Conservation (phyloP, 2,888 invertebrate species). For the Junonia oenone region DNA sequence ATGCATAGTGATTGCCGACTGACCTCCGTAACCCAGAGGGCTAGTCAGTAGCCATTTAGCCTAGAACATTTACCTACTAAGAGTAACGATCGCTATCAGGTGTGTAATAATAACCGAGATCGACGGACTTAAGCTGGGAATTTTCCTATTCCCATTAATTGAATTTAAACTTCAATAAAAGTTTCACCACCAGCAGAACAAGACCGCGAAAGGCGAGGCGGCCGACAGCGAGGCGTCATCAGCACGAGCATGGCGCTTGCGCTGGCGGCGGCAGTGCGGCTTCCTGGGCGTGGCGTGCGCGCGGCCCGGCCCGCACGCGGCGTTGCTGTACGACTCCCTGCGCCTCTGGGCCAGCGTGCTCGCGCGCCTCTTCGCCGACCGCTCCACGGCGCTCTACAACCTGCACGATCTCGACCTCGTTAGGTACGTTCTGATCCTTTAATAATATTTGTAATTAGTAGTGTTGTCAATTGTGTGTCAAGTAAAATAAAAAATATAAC, state of each 20-base stretch:
- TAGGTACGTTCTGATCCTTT: constrained; percentile 33
- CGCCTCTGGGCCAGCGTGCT: constrained; percentile 53
- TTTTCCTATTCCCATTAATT: too few relatives aligned
- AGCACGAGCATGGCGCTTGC: constrained; percentile 13
- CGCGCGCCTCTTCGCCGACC: constrained; percentile 35
- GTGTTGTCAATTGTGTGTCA: too few relatives aligned
- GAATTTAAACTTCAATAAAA: too few relatives aligned
- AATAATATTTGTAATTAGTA: too few relatives aligned
- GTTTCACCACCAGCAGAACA: constrained; percentile 2
- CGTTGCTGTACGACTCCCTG: constrained; percentile 58
- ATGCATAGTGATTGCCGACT: too few relatives aligned
- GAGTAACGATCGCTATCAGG: too few relatives aligned
- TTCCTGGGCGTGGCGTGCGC: constrained; percentile 24
- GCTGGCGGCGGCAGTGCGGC: constrained; percentile 34
- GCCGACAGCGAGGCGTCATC: background rate
- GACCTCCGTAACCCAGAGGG: too few relatives aligned
- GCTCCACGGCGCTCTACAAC: constrained; percentile 47
- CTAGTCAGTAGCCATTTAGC: too few relatives aligned
- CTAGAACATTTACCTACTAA: too few relatives aligned
- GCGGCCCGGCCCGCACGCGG: constrained; percentile 42
- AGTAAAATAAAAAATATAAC: too few relatives aligned
- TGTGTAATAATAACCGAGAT: too few relatives aligned
- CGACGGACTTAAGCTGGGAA: too few relatives aligned
- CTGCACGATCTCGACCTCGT: constrained; percentile 45
- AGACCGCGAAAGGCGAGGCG: background rate